Conservation (phyloP, 2,888 invertebrate species). For the Pristionchus arcanus region DNA sequence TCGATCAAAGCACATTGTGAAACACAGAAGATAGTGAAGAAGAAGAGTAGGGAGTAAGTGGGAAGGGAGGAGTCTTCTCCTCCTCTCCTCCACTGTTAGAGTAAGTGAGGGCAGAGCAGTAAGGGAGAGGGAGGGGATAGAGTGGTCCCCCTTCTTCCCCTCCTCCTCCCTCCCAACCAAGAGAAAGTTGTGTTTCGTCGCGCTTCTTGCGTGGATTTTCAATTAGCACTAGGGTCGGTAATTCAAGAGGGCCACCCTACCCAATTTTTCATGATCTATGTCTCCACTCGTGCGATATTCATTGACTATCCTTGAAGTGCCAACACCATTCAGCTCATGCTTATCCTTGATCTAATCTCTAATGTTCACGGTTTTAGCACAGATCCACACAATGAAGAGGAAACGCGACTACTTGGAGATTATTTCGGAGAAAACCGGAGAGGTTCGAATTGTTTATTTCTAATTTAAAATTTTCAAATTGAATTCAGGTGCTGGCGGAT, state of each 20-base stretch:
- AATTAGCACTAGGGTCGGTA: neutral
- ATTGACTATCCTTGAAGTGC: neutral
- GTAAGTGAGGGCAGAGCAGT: conserved; percentile 38
- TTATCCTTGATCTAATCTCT: neutral
- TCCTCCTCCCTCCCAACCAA: neutral
- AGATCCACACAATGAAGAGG: conserved; percentile 9
- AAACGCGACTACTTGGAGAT: conserved; percentile 43
- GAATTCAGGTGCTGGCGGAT: neutral
- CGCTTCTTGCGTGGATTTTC: conserved; percentile 31
- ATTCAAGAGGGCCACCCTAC: neutral
- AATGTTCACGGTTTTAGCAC: neutral
- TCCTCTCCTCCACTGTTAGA: conserved; percentile 34
- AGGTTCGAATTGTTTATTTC: neutral
- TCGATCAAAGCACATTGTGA: conserved; percentile 11
- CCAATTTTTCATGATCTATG: neutral
- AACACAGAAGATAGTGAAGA: neutral
- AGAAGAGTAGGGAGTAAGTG: neutral
- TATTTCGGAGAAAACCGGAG: conserved; percentile 42
- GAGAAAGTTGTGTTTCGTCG: neutral
- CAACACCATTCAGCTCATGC: neutral
- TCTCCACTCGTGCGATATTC: neutral
- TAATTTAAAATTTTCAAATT: neutral
- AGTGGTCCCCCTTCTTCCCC: conserved; percentile 1
- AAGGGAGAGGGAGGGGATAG: conserved; percentile 27
- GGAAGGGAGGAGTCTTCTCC: conserved; percentile 35